Percentiles rank a stretch among this genome's conserved stretches.
Evolutionary conservation across 2,888 invertebrate species (phyloP).

Genomic region (Caenorhabditis plicata): DNA sequence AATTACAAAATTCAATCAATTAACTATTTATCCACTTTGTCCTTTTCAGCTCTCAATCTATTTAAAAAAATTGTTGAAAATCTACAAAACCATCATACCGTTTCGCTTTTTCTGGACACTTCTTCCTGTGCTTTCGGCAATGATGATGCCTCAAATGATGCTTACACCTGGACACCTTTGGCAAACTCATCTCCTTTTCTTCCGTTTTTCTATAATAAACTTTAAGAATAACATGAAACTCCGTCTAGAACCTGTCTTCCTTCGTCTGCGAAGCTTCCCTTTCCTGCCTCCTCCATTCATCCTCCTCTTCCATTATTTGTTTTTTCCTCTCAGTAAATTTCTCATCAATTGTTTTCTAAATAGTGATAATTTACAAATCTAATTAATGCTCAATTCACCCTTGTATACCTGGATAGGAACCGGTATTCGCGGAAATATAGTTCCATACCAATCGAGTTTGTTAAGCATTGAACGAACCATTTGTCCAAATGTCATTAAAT

Average conservation of each 20-base stretch:
- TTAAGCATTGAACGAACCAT: slow-evolving; percentile 57
- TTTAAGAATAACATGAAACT: too few species aligned
- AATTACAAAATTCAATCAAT: too few species aligned
- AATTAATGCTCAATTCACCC: too few species aligned
- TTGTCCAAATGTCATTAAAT: slow-evolving; percentile 86
- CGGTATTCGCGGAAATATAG: slow-evolving; percentile 95
- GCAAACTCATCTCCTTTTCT: slow-evolving; percentile 8
- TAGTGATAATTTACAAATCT: neutral
- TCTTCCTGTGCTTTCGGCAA: slow-evolving; percentile 59
- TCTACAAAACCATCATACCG: too few species aligned
- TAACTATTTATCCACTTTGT: too few species aligned
- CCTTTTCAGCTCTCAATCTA: too few species aligned
- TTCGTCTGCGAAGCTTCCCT: slow-evolving; percentile 5
- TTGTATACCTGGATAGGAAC: slow-evolving; percentile 82
- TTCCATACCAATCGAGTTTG: slow-evolving; percentile 95
- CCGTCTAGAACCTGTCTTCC: neutral
- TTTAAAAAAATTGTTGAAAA: too few species aligned
- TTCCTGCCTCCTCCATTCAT: slow-evolving; percentile 12
- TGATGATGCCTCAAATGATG: slow-evolving; percentile 64
- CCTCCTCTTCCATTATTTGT: slow-evolving; percentile 29
- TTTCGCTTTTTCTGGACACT: slow-evolving; percentile 58
- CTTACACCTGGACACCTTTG: slow-evolving; percentile 43
- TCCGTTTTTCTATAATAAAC: neutral
- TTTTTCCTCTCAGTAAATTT: slow-evolving; percentile 57
- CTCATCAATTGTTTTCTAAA: slow-evolving; percentile 63